A percentile compares a stretch with the other conserved stretches of the same genome.
Conservation (phyloP, 2,888 invertebrate genomes). For the Drosophila anomalata region DNA sequence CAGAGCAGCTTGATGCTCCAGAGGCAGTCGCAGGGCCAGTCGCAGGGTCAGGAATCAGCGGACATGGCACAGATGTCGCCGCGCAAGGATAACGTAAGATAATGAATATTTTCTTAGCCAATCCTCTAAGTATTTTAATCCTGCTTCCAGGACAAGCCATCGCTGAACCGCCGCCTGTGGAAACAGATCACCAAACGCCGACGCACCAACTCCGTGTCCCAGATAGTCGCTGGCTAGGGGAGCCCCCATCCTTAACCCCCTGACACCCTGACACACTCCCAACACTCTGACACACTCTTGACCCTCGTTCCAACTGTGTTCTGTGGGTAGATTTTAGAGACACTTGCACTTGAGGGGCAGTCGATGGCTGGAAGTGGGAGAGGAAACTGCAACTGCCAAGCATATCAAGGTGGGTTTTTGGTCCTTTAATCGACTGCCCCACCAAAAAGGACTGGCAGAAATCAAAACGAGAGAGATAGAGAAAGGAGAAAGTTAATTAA, state of each 20-base stretch:
- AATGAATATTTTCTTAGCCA: too few species aligned
- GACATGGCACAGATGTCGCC: slow-evolving; percentile 80
- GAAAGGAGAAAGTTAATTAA: neutral
- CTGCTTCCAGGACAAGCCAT: slow-evolving; percentile 88
- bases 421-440: neutral
- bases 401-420: slow-evolving; percentile 6
- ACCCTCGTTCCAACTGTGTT: slow-evolving; percentile 33
- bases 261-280: neutral
- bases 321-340: slow-evolving; percentile 45
- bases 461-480: slow-evolving; percentile 5
- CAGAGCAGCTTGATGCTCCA: slow-evolving; percentile 70
- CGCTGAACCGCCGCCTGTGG: slow-evolving; percentile 91
- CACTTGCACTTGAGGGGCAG: slow-evolving; percentile 19
- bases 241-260: neutral
- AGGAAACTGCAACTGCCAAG: slow-evolving; percentile 3
- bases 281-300: neutral
- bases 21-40: slow-evolving; percentile 48
- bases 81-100: slow-evolving; percentile 83
- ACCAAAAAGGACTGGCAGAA: slow-evolving; percentile 13
- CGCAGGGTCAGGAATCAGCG: slow-evolving; percentile 58
- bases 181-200: slow-evolving; percentile 90
- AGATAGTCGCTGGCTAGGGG: slow-evolving; percentile 82
- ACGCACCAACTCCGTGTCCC: slow-evolving; percentile 85
- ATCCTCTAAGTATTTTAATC: neutral
- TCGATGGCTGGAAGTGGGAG: neutral